Percentiles rank a stretch among this genome's conserved stretches.
Conservation (phyloP, 2,797 vertebrate species). For the Smutsia temminckii region DNA sequence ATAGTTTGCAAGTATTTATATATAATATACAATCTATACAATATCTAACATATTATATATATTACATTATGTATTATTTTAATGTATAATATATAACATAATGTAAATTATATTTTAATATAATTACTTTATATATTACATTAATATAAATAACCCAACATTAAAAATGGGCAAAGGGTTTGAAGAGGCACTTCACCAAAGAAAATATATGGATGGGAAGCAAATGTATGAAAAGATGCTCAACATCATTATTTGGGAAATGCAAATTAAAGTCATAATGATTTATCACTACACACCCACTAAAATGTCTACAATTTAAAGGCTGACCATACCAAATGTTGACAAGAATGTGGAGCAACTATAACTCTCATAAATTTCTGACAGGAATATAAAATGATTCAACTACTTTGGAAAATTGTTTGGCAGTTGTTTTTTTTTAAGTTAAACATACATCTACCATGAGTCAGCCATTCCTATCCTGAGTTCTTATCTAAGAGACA, state of each 20-base stretch:
- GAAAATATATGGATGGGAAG: not conserved
- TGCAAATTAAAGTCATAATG: not conserved
- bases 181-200: not conserved
- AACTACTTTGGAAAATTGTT: slow-evolving; percentile 12
- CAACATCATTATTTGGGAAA: not conserved
- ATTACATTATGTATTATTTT: not conserved
- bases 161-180: not conserved
- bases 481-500: not conserved
- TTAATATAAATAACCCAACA: slow-evolving; percentile 12
- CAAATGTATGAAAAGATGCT: not conserved
- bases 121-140: not conserved
- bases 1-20: not conserved
- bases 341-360: not conserved
- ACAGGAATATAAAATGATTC: not conserved
- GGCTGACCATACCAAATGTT: not conserved
- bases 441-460: not conserved
- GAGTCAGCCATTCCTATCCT: not conserved
- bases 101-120: not conserved
- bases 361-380: not conserved
- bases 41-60: not conserved
- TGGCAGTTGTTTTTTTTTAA: slow-evolving; percentile 3
- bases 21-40: not conserved
- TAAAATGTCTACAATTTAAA: slow-evolving; percentile 33
- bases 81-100: not conserved
- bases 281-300: not conserved